Percentiles rank a stretch among this genome's conserved stretches.
These are phyloP conservation scores for Trematomus loennbergii DNA, from an alignment of 2,113 vertebrate species.

Conservation along the genomic window DNA sequence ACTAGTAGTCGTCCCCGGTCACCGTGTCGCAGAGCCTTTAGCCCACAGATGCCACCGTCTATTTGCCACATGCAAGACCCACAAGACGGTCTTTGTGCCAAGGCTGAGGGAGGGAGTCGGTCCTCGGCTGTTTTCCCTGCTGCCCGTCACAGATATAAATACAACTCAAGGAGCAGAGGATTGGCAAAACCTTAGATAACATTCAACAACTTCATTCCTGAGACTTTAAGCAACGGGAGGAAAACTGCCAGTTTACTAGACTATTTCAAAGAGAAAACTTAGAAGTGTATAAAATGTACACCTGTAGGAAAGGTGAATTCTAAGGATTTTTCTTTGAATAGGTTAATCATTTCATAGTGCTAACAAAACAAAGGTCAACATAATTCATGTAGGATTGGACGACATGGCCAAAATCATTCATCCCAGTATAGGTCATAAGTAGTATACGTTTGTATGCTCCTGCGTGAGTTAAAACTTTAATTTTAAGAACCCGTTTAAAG, in stretches of 20 bases:
- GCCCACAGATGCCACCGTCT: conserved; percentile 50
- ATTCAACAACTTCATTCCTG: neutral
- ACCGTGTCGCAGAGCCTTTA: conserved; percentile 34
- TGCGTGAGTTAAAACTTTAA: too few species aligned
- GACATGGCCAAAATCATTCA: too few species aligned
- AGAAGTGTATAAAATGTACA: neutral
- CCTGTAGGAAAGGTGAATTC: neutral
- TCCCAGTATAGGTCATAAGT: too few species aligned
- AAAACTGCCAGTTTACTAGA: neutral
- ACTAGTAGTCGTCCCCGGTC: conserved; percentile 22
- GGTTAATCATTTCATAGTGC: too few species aligned
- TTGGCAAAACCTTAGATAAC: neutral
- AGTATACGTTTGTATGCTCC: too few species aligned
- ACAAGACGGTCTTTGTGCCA: conserved; percentile 31
- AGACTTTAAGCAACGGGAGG: neutral
- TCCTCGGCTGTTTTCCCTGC: conserved; percentile 10
- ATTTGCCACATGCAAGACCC: conserved; percentile 57
- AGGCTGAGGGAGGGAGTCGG: neutral
- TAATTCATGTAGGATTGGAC: too few species aligned
- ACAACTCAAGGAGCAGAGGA: neutral
- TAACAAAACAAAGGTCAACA: too few species aligned
- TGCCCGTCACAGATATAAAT: neutral
- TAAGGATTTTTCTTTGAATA: too few species aligned
- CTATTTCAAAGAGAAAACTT: neutral
- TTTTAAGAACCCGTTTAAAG: too few species aligned